Conservation (phyloP, 2,888 invertebrate species). For the Drosophila ezoana region DNA sequence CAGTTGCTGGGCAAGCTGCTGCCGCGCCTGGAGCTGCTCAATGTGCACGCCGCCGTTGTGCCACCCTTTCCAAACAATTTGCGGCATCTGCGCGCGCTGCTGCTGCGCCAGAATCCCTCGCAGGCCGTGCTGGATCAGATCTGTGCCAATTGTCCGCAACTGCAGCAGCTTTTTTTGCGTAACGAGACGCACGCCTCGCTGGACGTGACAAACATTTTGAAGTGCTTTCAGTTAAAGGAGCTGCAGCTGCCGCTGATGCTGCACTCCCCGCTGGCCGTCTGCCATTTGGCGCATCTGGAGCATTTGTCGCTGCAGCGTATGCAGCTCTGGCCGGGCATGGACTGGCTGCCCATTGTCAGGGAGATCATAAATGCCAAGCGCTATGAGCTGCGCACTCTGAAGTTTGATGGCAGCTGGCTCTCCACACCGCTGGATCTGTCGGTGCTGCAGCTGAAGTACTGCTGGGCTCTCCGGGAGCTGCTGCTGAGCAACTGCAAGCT, state of each 20-base stretch:
- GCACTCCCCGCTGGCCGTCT: constrained; percentile 12
- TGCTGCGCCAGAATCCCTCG: constrained; percentile 7
- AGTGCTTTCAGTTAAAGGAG: constrained; percentile 25
- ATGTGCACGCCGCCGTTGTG: not conserved
- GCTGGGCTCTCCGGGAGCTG: constrained; percentile 47
- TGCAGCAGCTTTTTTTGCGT: constrained; percentile 21
- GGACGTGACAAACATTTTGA: constrained; percentile 19
- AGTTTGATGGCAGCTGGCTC: constrained; percentile 53
- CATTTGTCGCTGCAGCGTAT: constrained; percentile 39
- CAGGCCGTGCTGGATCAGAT: constrained; percentile 19
- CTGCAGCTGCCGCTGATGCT: constrained; percentile 46
- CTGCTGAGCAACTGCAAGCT: constrained; percentile 51
- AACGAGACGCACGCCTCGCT: constrained; percentile 12
- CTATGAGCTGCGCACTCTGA: constrained; percentile 20
- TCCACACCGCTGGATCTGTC: constrained; percentile 28
- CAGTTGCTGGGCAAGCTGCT: constrained; percentile 21
- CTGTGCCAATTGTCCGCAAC: constrained; percentile 18
- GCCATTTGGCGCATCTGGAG: constrained; percentile 26
- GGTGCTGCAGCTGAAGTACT: constrained; percentile 31
- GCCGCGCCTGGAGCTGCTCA: constrained; percentile 18
- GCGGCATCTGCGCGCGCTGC: not conserved
- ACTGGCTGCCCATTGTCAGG: constrained; percentile 41
- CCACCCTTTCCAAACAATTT: constrained; percentile 26
- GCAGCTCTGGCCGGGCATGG: constrained; percentile 37
- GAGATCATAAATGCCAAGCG: constrained; percentile 44